phyloP scores from a whole-genome alignment of 2,797 vertebrate species.

The Acanthiza pusilla region DNA sequence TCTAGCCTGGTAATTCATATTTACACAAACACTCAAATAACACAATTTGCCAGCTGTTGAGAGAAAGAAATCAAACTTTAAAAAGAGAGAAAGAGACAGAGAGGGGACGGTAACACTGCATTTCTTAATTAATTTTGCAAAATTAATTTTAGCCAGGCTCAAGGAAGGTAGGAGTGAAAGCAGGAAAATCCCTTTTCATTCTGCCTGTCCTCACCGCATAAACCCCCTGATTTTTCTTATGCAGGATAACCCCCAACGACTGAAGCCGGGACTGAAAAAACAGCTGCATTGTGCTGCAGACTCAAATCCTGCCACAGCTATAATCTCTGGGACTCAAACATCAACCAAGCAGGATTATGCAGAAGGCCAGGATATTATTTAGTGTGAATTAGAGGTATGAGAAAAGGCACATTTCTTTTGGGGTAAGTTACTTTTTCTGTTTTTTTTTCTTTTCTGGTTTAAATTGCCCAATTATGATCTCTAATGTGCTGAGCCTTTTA shows the following conservation, averaged over 20 bases:
- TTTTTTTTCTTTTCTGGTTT: neutral
- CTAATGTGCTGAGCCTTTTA: neutral
- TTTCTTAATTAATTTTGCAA: neutral
- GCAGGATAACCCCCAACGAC: constrained; percentile 45
- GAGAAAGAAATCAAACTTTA: neutral
- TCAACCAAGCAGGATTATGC: constrained; percentile 37
- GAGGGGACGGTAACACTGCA: neutral
- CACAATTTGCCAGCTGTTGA: neutral
- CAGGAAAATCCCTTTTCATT: neutral
- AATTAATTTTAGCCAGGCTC: neutral
- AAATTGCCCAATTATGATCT: neutral
- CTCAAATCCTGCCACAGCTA: constrained; percentile 48
- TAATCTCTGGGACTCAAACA: constrained; percentile 35
- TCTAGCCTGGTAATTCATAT: neutral
- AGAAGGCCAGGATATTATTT: neutral
- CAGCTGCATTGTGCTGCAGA: constrained; percentile 77
- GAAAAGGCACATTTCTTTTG: neutral
- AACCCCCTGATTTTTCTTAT: constrained; percentile 3
- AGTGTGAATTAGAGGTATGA: constrained; percentile 11
- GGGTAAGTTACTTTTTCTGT: constrained; percentile 41
- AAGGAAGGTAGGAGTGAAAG: neutral
- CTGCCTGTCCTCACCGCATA: constrained; percentile 27
- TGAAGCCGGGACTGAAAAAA: constrained; percentile 59
- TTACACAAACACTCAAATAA: neutral
- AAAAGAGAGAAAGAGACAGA: too few relatives aligned